Base-by-base conservation (phyloP, 2,888 invertebrate genomes). In the Diploptera punctata region DNA sequence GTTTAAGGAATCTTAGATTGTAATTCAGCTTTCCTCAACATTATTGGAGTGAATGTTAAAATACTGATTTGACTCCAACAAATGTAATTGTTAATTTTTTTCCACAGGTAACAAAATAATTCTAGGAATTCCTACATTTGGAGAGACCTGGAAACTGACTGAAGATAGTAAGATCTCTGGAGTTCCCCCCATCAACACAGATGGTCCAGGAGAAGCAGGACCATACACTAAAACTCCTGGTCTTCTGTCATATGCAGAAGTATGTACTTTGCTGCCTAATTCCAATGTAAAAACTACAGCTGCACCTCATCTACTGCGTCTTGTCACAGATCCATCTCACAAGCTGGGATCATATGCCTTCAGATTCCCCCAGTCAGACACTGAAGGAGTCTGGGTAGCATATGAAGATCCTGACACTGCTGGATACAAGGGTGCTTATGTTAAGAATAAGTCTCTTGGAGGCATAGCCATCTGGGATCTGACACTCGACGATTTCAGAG, bases 401-500 rank as follows among this genome's bases (percentile, higher is more conserved):
- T 75, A 68, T 67, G 69, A 73, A 38, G 73, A 72, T 31, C 71
- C 72, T 52, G 73, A 73, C 44, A 70, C 71, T n/a, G 73, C 72
- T 21, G 72, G 61, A 18, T 65, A 90, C 79, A 94, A 94, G 82
- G 94, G 93, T 0, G 82, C 85, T 13, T 94, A 90, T 78, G 92
- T 79, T 77, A 90, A 91, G 78, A 87, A 89, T 0, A 92, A 91
- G 81, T 90, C 90, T 33, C 87, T 94, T 4, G 94, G 93, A 19
- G 94, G 94, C 62, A 85, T 94, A 16, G 91, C 93, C 0, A 85
- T 94, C 38, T 84, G 88, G 26, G 94, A 95, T 77, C 83, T 95
- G 31, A 91, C 92, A 0, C 83, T 89, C 81, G 94, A 95, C 76
- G 94, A 94, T 80, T 93, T 93, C 86, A 89, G 92, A 67, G 94